Evolutionary conservation across 2,888 invertebrate species (phyloP).

Genomic region (Iselma pallidipennis): DNA sequence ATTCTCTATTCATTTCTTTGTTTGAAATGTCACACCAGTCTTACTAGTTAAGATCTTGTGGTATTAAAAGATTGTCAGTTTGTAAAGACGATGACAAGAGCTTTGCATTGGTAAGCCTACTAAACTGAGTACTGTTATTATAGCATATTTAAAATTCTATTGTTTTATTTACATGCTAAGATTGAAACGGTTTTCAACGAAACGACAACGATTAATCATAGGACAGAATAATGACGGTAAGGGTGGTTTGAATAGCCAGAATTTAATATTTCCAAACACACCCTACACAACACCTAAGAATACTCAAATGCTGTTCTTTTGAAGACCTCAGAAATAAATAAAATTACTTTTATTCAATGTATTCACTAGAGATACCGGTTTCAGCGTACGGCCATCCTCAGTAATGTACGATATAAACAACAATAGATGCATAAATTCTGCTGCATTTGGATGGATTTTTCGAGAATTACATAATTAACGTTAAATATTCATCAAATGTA

Average conservation of each 20-base stretch:
- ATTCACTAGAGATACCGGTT: too few species aligned
- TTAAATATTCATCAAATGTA: too few species aligned
- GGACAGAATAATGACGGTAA: background rate
- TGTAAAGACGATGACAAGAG: background rate
- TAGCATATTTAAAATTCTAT: slow-evolving; percentile 32
- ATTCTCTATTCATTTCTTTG: slow-evolving; percentile 27
- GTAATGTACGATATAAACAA: too few species aligned
- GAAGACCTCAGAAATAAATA: too few species aligned
- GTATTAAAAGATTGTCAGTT: slow-evolving; percentile 28
- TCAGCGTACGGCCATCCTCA: too few species aligned
- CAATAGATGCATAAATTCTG: too few species aligned
- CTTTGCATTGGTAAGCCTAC: background rate
- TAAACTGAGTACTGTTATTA: slow-evolving; percentile 12
- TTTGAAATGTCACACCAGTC: slow-evolving; percentile 30
- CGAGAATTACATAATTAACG: too few species aligned
- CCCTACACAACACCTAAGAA: too few species aligned
- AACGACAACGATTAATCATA: slow-evolving; percentile 17
- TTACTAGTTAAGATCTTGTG: slow-evolving; percentile 26
- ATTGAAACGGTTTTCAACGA: background rate
- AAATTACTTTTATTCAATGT: too few species aligned
- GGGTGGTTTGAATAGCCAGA: background rate
- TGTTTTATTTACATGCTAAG: slow-evolving; percentile 27
- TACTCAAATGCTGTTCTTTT: background rate
- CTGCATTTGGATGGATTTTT: too few species aligned
- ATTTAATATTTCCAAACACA: background rate